phyloP scores from a whole-genome alignment of 2,888 invertebrate species.

The Chloromyia formosa region DNA sequence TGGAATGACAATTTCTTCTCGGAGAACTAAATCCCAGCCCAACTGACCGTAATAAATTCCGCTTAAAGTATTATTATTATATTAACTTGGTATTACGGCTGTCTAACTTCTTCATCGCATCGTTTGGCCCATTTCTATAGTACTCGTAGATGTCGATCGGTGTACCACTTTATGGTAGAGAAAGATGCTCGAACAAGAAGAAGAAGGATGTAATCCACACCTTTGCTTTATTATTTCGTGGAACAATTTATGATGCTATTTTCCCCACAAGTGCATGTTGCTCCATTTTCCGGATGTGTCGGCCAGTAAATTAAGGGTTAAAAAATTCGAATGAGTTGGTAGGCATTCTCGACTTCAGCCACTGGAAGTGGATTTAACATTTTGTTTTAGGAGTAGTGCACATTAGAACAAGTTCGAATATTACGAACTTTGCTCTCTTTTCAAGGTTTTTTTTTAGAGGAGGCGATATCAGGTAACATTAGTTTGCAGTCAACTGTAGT shows the following conservation, averaged over 20 bases:
- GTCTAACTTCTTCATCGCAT: no score
- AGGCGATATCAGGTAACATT: no score
- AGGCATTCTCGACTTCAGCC: no score
- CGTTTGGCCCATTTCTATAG: no score
- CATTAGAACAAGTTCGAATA: neutral
- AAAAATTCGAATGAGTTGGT: neutral
- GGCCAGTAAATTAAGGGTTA: neutral
- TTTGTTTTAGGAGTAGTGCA: neutral
- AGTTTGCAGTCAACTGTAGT: no score
- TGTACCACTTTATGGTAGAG: no score
- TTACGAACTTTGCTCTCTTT: no score
- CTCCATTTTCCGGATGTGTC: neutral
- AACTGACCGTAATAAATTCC: slow-evolving; percentile 1
- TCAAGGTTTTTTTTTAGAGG: no score
- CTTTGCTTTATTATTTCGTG: neutral
- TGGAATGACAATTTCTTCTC: neutral
- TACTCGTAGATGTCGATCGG: no score
- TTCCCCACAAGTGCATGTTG: neutral
- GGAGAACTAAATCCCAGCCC: neutral
- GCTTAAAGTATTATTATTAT: neutral
- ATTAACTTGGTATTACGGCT: neutral
- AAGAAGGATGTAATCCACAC: slow-evolving; percentile 1
- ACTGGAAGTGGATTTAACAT: no score
- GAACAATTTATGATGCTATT: neutral
- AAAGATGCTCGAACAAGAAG: neutral